Evolutionary conservation across 2,888 invertebrate genomes (phyloP).

Genomic region (Rotaria macrura): DNA sequence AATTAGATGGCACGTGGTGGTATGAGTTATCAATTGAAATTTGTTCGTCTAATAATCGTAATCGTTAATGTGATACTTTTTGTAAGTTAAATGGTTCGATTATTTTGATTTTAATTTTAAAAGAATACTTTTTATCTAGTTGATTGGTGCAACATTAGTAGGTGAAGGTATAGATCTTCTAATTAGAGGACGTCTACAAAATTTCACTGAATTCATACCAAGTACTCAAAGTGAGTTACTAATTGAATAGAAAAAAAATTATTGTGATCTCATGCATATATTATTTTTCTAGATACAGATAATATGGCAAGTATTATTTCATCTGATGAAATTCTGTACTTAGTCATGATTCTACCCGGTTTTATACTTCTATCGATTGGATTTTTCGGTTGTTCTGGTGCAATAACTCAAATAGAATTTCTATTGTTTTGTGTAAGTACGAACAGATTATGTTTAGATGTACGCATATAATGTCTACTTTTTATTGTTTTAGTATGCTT

Average conservation of each 20-base stretch:
- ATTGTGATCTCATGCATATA: no score
- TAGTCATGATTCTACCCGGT: neutral
- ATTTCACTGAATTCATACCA: neutral
- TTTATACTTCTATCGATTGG: neutral
- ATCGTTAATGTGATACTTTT: neutral
- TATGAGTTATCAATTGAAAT: neutral
- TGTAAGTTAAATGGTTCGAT: neutral
- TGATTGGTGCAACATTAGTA: neutral
- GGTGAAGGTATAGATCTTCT: neutral
- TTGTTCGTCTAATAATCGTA: neutral
- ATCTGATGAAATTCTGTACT: neutral
- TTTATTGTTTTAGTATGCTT: neutral
- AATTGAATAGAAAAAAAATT: neutral
- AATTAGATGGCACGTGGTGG: neutral
- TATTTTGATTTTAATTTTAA: neutral
- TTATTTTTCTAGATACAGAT: neutral
- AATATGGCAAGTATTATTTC: neutral
- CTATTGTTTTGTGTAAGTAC: neutral
- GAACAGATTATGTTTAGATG: neutral
- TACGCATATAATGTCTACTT: no score
- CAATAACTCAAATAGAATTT: neutral
- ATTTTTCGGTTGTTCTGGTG: neutral
- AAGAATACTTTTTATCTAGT: neutral
- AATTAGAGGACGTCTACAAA: neutral
- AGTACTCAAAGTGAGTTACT: neutral